Conservation (phyloP, 2,113 vertebrate genomes). For the Octodon degus region DNA sequence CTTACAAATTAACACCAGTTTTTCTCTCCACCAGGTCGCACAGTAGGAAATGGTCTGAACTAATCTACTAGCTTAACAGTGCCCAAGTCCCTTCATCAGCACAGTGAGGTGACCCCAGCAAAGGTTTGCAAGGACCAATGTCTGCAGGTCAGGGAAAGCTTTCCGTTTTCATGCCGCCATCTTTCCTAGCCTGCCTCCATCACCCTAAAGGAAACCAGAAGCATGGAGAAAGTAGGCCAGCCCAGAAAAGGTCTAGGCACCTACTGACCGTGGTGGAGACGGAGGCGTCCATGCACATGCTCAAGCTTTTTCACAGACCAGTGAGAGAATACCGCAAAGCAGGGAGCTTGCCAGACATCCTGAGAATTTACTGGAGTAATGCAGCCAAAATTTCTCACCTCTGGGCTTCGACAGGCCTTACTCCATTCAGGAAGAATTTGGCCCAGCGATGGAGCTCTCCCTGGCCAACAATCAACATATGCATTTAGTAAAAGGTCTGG, state of each 20-base stretch:
- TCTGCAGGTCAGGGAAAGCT: background rate
- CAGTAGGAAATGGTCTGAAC: background rate
- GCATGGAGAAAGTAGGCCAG: too few relatives aligned
- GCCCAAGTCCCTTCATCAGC: background rate
- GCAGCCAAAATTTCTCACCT: slow-evolving; percentile 56
- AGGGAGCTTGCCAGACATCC: slow-evolving; percentile 19
- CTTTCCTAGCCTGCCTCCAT: background rate
- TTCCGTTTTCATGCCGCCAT: background rate
- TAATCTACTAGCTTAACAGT: background rate
- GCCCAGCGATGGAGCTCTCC: background rate
- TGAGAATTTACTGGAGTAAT: slow-evolving; percentile 19
- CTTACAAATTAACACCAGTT: background rate
- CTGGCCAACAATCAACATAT: background rate
- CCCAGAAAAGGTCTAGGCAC: background rate
- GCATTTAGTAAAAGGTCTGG: background rate
- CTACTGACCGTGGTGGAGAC: accelerated
- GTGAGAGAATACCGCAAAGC: background rate
- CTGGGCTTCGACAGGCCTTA: slow-evolving; percentile 26
- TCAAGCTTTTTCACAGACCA: background rate
- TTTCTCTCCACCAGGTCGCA: background rate
- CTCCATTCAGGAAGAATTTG: slow-evolving; percentile 48
- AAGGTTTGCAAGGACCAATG: accelerated
- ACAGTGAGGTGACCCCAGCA: background rate
- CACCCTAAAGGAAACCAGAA: background rate
- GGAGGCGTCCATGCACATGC: background rate